A percentile compares a stretch with the other conserved stretches of the same genome.
Conservation (phyloP, 2,888 invertebrate genomes). For the Cheilosia scutellata region DNA sequence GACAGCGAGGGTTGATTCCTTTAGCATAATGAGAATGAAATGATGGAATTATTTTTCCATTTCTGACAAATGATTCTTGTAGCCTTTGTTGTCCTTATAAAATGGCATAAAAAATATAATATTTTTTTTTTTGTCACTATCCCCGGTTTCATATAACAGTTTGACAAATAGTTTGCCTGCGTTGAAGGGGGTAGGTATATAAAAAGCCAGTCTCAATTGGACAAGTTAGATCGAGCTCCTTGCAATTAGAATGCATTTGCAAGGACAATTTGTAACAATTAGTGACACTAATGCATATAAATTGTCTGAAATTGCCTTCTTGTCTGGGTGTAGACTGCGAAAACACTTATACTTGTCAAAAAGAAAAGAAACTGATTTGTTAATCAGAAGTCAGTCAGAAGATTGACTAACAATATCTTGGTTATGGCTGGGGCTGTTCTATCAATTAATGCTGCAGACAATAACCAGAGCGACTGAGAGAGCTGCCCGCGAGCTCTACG, state of each 20-base stretch:
- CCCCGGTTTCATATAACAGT: constrained; percentile 23
- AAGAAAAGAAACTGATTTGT: too few relatives aligned
- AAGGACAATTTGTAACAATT: constrained; percentile 66
- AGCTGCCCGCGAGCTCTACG: too few relatives aligned
- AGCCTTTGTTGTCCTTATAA: constrained; percentile 62
- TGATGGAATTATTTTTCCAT: constrained; percentile 73
- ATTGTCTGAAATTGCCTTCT: not conserved
- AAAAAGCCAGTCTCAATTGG: not conserved
- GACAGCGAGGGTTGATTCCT: constrained; percentile 60
- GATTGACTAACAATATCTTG: too few relatives aligned
- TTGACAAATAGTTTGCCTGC: not conserved
- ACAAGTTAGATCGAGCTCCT: not conserved
- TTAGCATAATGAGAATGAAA: constrained; percentile 64
- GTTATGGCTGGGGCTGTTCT: too few relatives aligned
- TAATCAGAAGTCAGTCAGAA: too few relatives aligned
- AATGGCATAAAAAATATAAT: constrained; percentile 35
- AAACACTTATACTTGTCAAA: not conserved
- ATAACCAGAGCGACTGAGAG: too few relatives aligned
- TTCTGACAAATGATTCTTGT: constrained; percentile 66
- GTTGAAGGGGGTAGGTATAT: not conserved
- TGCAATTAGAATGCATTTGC: constrained; percentile 48
- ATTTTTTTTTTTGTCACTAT: constrained; percentile 12
- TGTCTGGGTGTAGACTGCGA: not conserved
- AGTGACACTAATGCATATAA: constrained; percentile 26
- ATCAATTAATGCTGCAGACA: too few relatives aligned